Conservation (phyloP, 92 coral and sea anemone genomes). For the Porites lobata region DNA sequence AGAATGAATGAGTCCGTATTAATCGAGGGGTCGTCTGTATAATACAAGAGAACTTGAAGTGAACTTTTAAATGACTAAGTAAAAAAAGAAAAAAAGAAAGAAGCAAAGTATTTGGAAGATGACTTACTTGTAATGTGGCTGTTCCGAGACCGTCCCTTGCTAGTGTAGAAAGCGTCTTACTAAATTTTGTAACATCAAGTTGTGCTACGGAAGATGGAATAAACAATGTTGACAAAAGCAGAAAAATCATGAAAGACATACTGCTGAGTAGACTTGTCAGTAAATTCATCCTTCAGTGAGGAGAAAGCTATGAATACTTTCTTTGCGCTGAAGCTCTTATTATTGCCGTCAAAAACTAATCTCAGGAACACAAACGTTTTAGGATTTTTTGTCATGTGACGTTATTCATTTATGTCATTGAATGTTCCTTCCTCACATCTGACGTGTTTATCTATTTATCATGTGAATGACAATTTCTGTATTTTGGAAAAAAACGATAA, state of each 20-base stretch:
- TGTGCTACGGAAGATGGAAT: background rate
- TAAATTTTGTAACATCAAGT: background rate
- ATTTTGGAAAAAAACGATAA: too few species aligned
- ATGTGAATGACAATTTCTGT: too few species aligned
- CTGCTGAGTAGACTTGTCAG: background rate
- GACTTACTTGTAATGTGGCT: conserved; percentile 32
- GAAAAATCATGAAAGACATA: background rate
- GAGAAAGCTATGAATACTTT: background rate
- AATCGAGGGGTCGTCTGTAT: too few species aligned
- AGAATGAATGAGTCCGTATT: too few species aligned
- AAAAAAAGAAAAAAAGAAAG: background rate
- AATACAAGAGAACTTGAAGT: too few species aligned
- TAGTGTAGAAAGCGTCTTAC: conserved; percentile 10
- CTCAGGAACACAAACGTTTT: background rate
- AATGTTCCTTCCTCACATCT: background rate
- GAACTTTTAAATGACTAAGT: too few species aligned
- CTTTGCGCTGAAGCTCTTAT: background rate
- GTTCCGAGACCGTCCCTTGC: conserved; percentile 53
- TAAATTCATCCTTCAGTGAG: background rate
- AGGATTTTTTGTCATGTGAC: background rate
- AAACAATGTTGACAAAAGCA: background rate
- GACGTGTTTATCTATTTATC: background rate
- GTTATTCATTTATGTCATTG: background rate
- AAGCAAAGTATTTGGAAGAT: background rate
- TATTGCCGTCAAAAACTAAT: too few species aligned